A percentile compares a stretch with the other conserved stretches of the same genome.
These are phyloP conservation scores for Lateolabrax maculatus DNA, from an alignment of 2,797 vertebrate species.

Conservation along the genomic window DNA sequence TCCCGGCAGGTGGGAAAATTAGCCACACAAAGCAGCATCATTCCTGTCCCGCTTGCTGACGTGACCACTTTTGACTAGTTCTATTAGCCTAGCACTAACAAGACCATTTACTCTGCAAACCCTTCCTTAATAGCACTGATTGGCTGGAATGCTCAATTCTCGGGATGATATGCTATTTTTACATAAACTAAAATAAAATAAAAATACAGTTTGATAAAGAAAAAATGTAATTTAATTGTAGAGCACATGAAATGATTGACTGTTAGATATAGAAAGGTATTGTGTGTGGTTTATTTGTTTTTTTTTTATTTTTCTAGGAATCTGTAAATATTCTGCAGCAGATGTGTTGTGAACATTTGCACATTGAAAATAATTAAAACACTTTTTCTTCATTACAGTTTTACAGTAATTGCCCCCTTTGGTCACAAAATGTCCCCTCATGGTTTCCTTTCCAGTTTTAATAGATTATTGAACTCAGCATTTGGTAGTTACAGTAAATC, in stretches of 20 bases:
- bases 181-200: not conserved
- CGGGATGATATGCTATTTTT: slow-evolving; percentile 18
- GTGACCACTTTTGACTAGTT: slow-evolving; percentile 45
- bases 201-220: not conserved
- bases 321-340: slow-evolving; percentile 25
- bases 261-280: not conserved
- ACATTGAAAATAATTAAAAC: slow-evolving; percentile 51
- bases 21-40: slow-evolving; percentile 43
- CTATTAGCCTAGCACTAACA: slow-evolving; percentile 36
- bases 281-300: not conserved
- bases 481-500: slow-evolving; percentile 33
- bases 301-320: slow-evolving; percentile 6
- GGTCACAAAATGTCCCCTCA: slow-evolving; percentile 25
- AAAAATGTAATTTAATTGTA: slow-evolving; percentile 27
- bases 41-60: slow-evolving; percentile 40
- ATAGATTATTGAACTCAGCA: slow-evolving; percentile 26
- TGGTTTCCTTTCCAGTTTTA: slow-evolving; percentile 41
- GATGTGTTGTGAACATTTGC: slow-evolving; percentile 30
- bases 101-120: slow-evolving; percentile 37
- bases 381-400: slow-evolving; percentile 54
- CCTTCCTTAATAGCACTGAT: slow-evolving; percentile 29
- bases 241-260: not conserved
- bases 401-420: slow-evolving; percentile 33
- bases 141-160: slow-evolving; percentile 16
- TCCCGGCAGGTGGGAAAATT: slow-evolving; percentile 43